A percentile compares a stretch with the other conserved stretches of the same genome.
Conservation (phyloP, 2,797 vertebrate species). For the Chelonia mydas region DNA sequence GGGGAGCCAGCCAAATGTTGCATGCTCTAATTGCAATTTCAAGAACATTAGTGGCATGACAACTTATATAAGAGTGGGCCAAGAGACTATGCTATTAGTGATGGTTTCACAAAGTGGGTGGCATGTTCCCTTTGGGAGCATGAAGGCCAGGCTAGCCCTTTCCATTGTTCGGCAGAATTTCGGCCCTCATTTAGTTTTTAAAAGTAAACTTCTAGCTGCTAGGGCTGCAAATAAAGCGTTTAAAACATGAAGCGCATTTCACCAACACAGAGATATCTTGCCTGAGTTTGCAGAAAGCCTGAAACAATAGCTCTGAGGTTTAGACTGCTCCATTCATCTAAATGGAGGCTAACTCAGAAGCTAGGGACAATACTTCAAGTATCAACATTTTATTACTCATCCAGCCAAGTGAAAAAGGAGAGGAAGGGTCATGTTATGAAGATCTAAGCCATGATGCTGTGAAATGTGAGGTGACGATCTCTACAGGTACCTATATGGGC, state of each 20-base stretch:
- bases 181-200: background rate
- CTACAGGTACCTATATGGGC: background rate
- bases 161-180: background rate
- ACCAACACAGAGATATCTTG: background rate
- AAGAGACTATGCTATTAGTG: constrained; percentile 24
- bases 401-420: background rate
- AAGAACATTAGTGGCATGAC: constrained; percentile 59
- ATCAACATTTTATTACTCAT: too few relatives aligned
- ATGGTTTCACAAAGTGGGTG: background rate
- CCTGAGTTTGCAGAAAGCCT: background rate
- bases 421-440: background rate
- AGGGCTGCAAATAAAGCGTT: background rate
- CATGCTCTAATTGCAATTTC: constrained; percentile 77
- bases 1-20: constrained; percentile 55
- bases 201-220: background rate
- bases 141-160: background rate
- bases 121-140: too few relatives aligned
- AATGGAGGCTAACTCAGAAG: background rate
- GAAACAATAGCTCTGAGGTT: background rate
- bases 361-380: background rate
- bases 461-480: background rate
- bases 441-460: fast-evolving
- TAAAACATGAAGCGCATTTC: fast-evolving
- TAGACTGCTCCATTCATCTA: background rate
- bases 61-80: constrained; percentile 20